Evolutionary conservation across 1,140 invertebrate genomes (phyloP).

Genomic region (Tetramorium simillimum): DNA sequence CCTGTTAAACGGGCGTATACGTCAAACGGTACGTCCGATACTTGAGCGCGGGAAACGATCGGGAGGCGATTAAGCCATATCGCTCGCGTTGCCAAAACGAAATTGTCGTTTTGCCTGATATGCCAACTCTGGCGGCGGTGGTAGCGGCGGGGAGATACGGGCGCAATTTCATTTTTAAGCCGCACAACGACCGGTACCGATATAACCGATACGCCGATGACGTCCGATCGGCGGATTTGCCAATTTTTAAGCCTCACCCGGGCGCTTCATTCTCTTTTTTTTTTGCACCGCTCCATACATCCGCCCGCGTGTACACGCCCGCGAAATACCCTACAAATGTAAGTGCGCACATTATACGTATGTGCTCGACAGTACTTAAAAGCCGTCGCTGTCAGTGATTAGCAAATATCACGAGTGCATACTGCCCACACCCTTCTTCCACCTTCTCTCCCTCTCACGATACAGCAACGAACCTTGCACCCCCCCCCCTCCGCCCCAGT

Average conservation of each 20-base stretch:
- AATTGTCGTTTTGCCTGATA: slow-evolving; percentile 79
- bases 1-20: slow-evolving; percentile 44
- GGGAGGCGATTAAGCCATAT: slow-evolving; percentile 72
- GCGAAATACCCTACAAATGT: slow-evolving; percentile 73
- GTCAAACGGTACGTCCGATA: slow-evolving; percentile 70
- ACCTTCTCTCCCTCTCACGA: slow-evolving; percentile 16
- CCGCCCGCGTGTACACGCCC: slow-evolving; percentile 59
- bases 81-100: slow-evolving; percentile 76
- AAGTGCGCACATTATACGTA: slow-evolving; percentile 71
- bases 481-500: neutral
- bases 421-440: slow-evolving; percentile 24
- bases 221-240: slow-evolving; percentile 84
- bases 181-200: slow-evolving; percentile 77
- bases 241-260: slow-evolving; percentile 84
- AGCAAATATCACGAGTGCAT: slow-evolving; percentile 78
- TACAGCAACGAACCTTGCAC: slow-evolving; percentile 66
- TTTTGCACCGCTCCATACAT: slow-evolving; percentile 59
- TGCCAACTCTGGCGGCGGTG: slow-evolving; percentile 36
- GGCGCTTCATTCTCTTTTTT: slow-evolving; percentile 72
- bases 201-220: slow-evolving; percentile 83
- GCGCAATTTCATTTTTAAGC: slow-evolving; percentile 81
- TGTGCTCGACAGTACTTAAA: slow-evolving; percentile 75
- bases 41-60: slow-evolving; percentile 70
- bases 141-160: slow-evolving; percentile 56
- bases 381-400: slow-evolving; percentile 78